These are phyloP conservation scores for Antheraea yamamai DNA, from an alignment of 2,888 invertebrate species.

Conservation along the genomic window DNA sequence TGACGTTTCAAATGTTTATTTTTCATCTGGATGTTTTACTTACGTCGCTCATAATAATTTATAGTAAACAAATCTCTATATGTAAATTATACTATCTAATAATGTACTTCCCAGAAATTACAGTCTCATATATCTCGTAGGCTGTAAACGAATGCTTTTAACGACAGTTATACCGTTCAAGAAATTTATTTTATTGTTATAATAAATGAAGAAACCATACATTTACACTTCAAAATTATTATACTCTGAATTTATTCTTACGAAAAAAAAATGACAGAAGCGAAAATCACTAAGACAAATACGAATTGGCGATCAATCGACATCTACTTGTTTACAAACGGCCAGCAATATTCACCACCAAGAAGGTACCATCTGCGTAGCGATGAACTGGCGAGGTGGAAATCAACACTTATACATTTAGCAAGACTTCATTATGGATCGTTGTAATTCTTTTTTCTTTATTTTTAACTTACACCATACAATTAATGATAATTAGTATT, in stretches of 20 bases:
- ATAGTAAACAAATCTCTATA: not conserved
- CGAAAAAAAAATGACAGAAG: constrained; percentile 28
- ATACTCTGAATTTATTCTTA: not conserved
- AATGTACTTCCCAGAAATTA: not conserved
- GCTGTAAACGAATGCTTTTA: not conserved
- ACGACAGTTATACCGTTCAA: too few species aligned
- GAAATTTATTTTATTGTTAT: not conserved
- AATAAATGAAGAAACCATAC: not conserved
- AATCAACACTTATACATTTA: constrained; percentile 48
- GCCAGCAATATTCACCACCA: constrained; percentile 63
- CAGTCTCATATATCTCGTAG: not conserved
- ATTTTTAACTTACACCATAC: not conserved
- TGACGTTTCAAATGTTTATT: too few species aligned
- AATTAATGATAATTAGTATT: not conserved
- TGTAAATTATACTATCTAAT: not conserved
- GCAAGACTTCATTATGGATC: constrained; percentile 62
- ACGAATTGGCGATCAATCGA: constrained; percentile 51
- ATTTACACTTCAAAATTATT: not conserved
- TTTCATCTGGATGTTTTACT: not conserved
- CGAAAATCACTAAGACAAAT: constrained; percentile 37
- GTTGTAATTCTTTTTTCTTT: constrained; percentile 42
- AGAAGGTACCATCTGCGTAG: constrained; percentile 62
- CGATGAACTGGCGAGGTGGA: constrained; percentile 58
- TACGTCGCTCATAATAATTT: not conserved
- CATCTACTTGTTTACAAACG: constrained; percentile 67